Evolutionary conservation across 1,140 invertebrate genomes (phyloP).

Genomic region (Dreissena polymorpha): DNA sequence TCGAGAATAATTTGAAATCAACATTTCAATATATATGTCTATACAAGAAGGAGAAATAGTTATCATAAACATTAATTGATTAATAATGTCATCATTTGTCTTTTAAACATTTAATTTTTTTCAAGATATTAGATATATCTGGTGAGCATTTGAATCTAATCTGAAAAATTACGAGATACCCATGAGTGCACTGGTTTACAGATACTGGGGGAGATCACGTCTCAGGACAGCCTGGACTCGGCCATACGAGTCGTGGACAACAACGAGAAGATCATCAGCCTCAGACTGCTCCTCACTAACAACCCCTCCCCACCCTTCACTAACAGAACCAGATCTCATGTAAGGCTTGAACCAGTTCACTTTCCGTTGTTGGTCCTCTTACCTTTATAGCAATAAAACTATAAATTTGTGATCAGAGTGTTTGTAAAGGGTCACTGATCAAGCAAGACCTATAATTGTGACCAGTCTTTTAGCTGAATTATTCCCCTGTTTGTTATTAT

Average conservation of each 20-base stretch:
- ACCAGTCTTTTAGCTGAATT: no score
- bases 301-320: background rate
- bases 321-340: background rate
- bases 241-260: slow-evolving; percentile 71
- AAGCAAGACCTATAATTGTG: no score
- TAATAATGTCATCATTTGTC: background rate
- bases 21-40: no score
- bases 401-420: no score
- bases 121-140: no score
- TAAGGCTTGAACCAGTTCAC: background rate
- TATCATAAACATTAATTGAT: background rate
- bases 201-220: slow-evolving; percentile 63
- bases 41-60: background rate
- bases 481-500: no score
- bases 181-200: slow-evolving; percentile 51
- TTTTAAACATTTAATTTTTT: background rate
- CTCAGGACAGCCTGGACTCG: slow-evolving; percentile 66
- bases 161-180: no score
- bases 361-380: background rate
- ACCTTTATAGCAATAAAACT: no score
- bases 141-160: no score
- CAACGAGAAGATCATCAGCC: slow-evolving; percentile 60
- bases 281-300: slow-evolving; percentile 65
- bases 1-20: no score
- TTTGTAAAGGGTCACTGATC: no score